These are phyloP conservation scores for Champsocephalus esox DNA, from an alignment of 2,797 vertebrate genomes.

Conservation along the genomic window DNA sequence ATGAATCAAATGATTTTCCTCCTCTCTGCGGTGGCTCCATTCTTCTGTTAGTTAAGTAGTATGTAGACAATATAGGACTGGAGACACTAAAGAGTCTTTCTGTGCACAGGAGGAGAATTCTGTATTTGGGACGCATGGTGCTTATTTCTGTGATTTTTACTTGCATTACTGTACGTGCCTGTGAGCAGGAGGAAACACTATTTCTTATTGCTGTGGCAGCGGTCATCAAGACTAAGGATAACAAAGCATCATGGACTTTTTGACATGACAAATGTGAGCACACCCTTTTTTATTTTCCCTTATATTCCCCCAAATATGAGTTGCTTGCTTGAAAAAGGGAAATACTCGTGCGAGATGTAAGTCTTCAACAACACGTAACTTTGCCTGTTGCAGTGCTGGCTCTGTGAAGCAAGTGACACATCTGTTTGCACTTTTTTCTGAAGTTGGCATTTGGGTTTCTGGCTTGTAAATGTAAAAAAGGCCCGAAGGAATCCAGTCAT, in stretches of 20 bases:
- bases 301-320: not conserved
- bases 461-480: slow-evolving; percentile 64
- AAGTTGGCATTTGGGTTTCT: slow-evolving; percentile 53
- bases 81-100: slow-evolving; percentile 36
- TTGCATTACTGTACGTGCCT: slow-evolving; percentile 1
- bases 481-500: slow-evolving; percentile 53
- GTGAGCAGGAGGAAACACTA: slow-evolving; percentile 17
- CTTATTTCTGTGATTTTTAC: not conserved
- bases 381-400: slow-evolving; percentile 42
- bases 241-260: not conserved
- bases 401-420: slow-evolving; percentile 65
- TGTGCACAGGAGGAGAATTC: slow-evolving; percentile 26
- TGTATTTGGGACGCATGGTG: not conserved
- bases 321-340: not conserved
- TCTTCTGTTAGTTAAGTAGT: slow-evolving; percentile 52
- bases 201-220: not conserved
- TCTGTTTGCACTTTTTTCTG: slow-evolving; percentile 77
- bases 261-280: not conserved
- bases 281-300: not conserved
- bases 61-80: slow-evolving; percentile 47
- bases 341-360: slow-evolving; percentile 13
- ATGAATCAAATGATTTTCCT: slow-evolving; percentile 65
- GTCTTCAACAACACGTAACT: not conserved
- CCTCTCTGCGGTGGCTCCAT: slow-evolving; percentile 58
- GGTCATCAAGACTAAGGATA: not conserved